Conservation (phyloP, 1,140 invertebrate genomes). For the Pectinophora gossypiella region DNA sequence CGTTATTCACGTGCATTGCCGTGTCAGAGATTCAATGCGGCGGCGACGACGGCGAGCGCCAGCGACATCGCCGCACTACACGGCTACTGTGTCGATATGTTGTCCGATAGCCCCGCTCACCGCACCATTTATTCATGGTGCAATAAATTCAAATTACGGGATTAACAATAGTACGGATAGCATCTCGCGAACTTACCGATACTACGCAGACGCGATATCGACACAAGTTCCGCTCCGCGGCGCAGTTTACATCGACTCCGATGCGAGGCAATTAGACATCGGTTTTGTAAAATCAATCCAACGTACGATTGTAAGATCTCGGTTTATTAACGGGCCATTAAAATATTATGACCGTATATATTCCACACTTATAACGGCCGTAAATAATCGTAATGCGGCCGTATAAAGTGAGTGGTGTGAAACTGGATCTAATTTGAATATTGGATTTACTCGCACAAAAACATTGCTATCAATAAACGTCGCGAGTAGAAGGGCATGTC, state of each 20-base stretch:
- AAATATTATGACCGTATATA: conserved; percentile 23
- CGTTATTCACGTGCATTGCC: conserved; percentile 19
- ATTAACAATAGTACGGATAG: conserved; percentile 70
- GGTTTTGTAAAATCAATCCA: not conserved
- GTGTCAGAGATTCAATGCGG: conserved; percentile 25
- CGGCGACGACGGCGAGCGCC: not conserved
- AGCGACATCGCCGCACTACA: conserved; percentile 26
- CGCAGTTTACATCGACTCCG: conserved; percentile 22
- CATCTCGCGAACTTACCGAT: conserved; percentile 41
- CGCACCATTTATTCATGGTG: conserved; percentile 66
- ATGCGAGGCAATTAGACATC: not conserved
- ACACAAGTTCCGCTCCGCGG: conserved; percentile 22
- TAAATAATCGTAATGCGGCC: conserved; percentile 15
- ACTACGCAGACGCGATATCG: conserved; percentile 18
- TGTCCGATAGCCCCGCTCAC: conserved; percentile 41
- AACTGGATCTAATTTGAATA: conserved; percentile 38
- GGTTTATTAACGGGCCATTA: conserved; percentile 19
- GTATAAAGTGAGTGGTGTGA: conserved; percentile 20
- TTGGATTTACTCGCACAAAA: conserved; percentile 38
- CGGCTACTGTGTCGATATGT: conserved; percentile 50
- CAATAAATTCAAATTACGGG: conserved; percentile 74
- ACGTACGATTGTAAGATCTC: not conserved
- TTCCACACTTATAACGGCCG: conserved; percentile 16
- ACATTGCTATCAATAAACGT: conserved; percentile 58
- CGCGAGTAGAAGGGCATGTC: conserved; percentile 31